Evolutionary conservation across 2,888 invertebrate species (phyloP).

Genomic region (Conops quadrifasciatus): DNA sequence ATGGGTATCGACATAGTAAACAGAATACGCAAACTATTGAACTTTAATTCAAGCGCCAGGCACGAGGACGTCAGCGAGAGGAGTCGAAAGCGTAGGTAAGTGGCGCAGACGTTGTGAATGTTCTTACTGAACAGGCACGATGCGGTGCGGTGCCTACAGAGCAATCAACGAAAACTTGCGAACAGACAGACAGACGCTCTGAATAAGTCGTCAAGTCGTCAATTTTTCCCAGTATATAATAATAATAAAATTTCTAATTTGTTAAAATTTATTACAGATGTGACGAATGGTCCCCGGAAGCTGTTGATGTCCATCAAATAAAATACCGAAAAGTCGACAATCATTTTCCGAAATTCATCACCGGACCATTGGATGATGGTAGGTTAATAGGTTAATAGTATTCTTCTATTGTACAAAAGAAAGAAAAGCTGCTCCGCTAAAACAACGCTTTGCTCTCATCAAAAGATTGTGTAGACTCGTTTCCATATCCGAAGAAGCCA

Average conservation of each 20-base stretch:
- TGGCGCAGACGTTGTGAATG: background rate
- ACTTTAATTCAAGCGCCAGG: slow-evolving; percentile 41
- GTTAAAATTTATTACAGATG: slow-evolving; percentile 8
- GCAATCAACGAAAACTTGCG: background rate
- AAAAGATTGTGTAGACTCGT: slow-evolving; percentile 38
- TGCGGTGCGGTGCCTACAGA: background rate
- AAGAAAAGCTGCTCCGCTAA: background rate
- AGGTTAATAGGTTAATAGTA: background rate
- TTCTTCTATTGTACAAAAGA: background rate
- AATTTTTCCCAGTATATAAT: slow-evolving; percentile 8
- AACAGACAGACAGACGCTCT: background rate
- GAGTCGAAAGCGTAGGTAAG: slow-evolving; percentile 51
- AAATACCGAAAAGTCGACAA: slow-evolving; percentile 57
- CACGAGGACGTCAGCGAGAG: slow-evolving; percentile 45
- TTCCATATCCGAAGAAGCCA: slow-evolving; percentile 34
- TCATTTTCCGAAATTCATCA: slow-evolving; percentile 54
- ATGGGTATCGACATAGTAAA: slow-evolving; percentile 60
- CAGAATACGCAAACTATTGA: slow-evolving; percentile 43
- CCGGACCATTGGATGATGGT: slow-evolving; percentile 53
- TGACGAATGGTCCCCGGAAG: slow-evolving; percentile 42
- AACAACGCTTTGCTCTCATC: background rate
- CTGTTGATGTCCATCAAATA: slow-evolving; percentile 48
- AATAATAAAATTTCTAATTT: background rate
- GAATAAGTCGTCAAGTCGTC: background rate
- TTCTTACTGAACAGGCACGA: background rate